These are phyloP conservation scores for Nephotettix cincticeps DNA, from an alignment of 1,140 invertebrate genomes.

Conservation along the genomic window DNA sequence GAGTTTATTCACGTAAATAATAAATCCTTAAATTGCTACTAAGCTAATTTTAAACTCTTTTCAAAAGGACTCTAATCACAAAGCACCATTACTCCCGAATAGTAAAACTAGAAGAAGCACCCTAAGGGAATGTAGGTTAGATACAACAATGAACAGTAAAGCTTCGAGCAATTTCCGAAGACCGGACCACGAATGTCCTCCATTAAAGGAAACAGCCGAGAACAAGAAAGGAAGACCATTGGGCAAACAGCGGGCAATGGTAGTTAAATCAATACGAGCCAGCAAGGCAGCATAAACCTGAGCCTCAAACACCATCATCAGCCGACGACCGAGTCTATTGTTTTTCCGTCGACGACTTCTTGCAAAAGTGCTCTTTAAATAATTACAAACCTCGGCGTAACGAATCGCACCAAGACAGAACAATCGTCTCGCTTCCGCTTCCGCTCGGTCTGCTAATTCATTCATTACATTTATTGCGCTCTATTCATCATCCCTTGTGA, in stretches of 20 bases:
- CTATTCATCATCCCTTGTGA: constrained; percentile 1
- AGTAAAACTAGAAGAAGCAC: too few species aligned
- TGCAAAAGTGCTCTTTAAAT: constrained; percentile 6
- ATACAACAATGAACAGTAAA: too few species aligned
- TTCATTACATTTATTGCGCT: constrained; percentile 11
- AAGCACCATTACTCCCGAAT: too few species aligned
- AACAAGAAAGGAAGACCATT: not conserved
- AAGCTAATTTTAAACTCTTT: too few species aligned
- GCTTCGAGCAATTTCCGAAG: too few species aligned
- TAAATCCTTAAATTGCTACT: too few species aligned
- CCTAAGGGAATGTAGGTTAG: too few species aligned
- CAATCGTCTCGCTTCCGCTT: constrained; percentile 1
- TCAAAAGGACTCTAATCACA: too few species aligned
- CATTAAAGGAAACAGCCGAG: not conserved
- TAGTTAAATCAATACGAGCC: constrained; percentile 10
- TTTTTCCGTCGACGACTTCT: constrained; percentile 10
- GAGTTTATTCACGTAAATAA: too few species aligned
- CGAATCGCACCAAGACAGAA: not conserved
- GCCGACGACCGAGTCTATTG: not conserved
- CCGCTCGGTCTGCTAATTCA: constrained; percentile 6
- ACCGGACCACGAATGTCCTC: too few species aligned
- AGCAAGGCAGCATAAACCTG: not conserved
- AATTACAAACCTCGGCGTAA: constrained; percentile 2
- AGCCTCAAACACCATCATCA: not conserved
- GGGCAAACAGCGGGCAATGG: not conserved